Base-by-base conservation (phyloP, 2,797 vertebrate species). In the Premnoplex brunnescens region DNA sequence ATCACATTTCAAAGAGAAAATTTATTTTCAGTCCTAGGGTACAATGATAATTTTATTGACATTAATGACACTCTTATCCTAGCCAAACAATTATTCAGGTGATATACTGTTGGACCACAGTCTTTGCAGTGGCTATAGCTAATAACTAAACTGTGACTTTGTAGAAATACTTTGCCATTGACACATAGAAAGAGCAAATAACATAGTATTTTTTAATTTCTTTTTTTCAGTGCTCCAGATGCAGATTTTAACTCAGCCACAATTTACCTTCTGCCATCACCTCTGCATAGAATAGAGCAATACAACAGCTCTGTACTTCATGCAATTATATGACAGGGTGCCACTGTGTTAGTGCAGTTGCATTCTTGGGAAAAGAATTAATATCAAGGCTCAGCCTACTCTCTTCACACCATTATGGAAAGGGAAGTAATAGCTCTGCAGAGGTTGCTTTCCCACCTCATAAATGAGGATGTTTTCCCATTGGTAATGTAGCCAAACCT, bases 391-490 rank as follows among this genome's bases (percentile, higher is more conserved):
- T 91, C 88, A 78, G 34, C 7, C 76, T 84, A 27, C 74, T 88
- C 60, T 94, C 80, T 88, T 92, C 69, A 78, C 85, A 86, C 91
- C 56, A 19, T 66, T 84, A 76, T 30, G 63, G 79, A 86, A 93
- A 88, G 34, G 55, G 85, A 93, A 94, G 55, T 95, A 96, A 97
- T 94, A 86, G 51, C 79, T 95, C 95, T 95, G 66, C 77, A 90
- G 89, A 95, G 90, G 85, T 86, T 96, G 69, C 77, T 95, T 95
- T 96, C 91, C 62, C 93, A 95, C 90, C 90, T 97, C 88, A 84
- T 96, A 95, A 96, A 96, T 59, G 92, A 85, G 39, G 93, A 90
- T 91, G 62, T 59, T 86, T 96, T 95, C 94, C 91, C 89, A 73
- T 41, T 12, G 83, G 91, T 78, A 90, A 68, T 48, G 54, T n/a